Percentiles rank a stretch among this genome's conserved stretches.
Evolutionary conservation across 23 tunicate genomes (phyloP).

Genomic region (Trididemnum clinides): DNA sequence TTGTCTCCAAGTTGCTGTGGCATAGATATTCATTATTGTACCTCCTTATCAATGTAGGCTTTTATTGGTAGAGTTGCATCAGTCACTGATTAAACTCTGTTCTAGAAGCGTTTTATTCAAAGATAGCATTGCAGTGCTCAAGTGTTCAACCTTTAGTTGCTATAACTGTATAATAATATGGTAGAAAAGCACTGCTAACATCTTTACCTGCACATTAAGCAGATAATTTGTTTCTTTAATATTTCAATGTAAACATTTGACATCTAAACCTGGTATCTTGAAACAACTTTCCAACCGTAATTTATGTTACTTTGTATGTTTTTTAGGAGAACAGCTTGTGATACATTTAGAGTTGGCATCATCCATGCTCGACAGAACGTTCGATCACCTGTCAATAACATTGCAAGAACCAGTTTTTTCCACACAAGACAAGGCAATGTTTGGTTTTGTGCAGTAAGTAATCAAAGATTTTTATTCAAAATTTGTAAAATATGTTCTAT

Average conservation of each 20-base stretch:
- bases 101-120: too few species aligned
- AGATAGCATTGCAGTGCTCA: too few species aligned
- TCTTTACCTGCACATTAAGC: too few species aligned
- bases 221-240: too few species aligned
- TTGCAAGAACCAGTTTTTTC: constrained; percentile 94
- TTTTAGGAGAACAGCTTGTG: constrained; percentile 82
- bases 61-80: neutral
- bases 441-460: constrained; percentile 96
- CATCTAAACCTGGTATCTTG: too few species aligned
- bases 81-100: neutral
- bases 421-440: constrained; percentile 91
- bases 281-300: neutral
- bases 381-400: constrained; percentile 93
- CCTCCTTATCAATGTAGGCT: too few species aligned
- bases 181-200: too few species aligned
- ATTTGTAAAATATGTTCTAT: neutral
- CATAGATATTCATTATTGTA: too few species aligned
- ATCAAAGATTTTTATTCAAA: neutral
- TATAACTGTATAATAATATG: too few species aligned
- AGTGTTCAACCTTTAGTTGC: too few species aligned
- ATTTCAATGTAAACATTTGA: too few species aligned
- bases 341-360: constrained; percentile 92
- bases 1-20: too few species aligned
- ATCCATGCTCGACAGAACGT: constrained; percentile 94
- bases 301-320: neutral